Evolutionary conservation across 2,797 vertebrate genomes (phyloP).

Genomic region (Macropus fuliginosus): DNA sequence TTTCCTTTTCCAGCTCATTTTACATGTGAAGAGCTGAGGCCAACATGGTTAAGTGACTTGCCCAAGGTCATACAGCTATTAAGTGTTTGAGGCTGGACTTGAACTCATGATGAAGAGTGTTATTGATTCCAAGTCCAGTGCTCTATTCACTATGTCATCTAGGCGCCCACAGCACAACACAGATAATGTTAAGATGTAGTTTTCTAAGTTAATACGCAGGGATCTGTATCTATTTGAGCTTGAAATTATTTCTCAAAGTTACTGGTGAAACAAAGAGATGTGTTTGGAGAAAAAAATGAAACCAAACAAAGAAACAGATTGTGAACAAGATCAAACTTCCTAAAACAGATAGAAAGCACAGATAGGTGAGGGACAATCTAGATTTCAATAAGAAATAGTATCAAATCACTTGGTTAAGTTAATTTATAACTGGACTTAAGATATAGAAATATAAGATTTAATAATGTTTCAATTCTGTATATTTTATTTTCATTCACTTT

Average conservation of each 20-base stretch:
- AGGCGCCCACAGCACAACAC: no score
- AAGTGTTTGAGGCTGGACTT: no score
- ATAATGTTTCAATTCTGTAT: not conserved
- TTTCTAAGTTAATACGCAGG: not conserved
- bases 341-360: not conserved
- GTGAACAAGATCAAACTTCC: not conserved
- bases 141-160: no score
- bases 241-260: not conserved
- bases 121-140: no score
- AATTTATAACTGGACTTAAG: not conserved
- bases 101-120: no score
- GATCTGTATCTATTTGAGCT: not conserved
- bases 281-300: not conserved
- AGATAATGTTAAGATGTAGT: not conserved
- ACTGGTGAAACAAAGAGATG: not conserved
- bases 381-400: not conserved
- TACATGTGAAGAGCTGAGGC: no score
- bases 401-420: not conserved
- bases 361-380: not conserved
- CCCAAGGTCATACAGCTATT: no score
- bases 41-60: no score
- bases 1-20: no score
- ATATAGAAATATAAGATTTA: not conserved
- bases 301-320: not conserved
- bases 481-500: not conserved